Conservation (phyloP, 2,888 invertebrate genomes). For the Lathronympha strigana region DNA sequence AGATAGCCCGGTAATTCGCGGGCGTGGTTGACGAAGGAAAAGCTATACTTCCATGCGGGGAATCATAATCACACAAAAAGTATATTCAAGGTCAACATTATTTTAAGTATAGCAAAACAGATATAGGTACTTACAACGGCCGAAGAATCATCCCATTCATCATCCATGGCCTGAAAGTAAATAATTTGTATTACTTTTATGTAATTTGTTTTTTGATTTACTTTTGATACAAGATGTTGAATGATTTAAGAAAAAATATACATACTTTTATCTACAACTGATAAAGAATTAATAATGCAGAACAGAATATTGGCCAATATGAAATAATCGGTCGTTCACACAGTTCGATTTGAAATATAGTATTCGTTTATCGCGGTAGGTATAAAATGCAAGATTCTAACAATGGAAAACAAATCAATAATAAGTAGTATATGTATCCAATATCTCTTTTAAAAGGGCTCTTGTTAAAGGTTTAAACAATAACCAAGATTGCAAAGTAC, state of each 20-base stretch:
- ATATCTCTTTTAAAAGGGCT: neutral
- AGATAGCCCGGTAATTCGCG: no score
- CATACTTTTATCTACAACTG: no score
- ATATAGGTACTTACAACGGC: constrained; percentile 61
- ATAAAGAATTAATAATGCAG: no score
- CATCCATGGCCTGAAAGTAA: constrained; percentile 77
- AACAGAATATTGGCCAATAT: no score
- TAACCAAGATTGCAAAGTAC: neutral
- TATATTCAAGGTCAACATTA: constrained; percentile 15
- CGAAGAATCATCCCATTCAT: constrained; percentile 82
- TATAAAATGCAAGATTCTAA: neutral
- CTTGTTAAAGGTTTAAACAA: neutral
- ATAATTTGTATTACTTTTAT: neutral
- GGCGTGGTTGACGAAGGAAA: no score
- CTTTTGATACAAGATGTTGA: no score
- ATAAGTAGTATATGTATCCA: neutral
- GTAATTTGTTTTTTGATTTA: no score
- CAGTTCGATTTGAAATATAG: constrained; percentile 5
- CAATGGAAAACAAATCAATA: neutral
- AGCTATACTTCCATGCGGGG: neutral
- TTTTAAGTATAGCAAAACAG: neutral
- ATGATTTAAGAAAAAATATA: no score
- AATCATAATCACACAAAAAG: neutral
- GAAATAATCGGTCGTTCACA: no score
- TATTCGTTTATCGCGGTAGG: constrained; percentile 3